phyloP scores from a whole-genome alignment of 2,113 vertebrate species.

The Butorides virescens region DNA sequence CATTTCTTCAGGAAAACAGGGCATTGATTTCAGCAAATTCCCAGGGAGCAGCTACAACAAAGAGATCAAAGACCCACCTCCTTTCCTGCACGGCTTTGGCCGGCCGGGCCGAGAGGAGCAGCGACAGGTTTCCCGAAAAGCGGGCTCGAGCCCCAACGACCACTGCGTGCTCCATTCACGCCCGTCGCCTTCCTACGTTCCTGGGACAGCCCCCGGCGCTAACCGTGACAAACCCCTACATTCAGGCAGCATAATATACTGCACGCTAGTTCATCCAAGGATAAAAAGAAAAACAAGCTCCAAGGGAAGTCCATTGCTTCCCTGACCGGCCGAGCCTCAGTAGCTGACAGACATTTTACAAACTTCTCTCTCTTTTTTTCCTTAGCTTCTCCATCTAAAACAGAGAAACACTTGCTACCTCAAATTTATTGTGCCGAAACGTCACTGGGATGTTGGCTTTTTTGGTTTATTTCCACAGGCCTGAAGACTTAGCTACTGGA shows the following conservation, averaged over 20 bases:
- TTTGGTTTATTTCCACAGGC: neutral
- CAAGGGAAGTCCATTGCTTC: constrained; percentile 49
- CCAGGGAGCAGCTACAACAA: constrained; percentile 77
- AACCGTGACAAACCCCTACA: constrained; percentile 73
- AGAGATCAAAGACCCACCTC: constrained; percentile 81
- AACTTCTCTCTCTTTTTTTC: neutral
- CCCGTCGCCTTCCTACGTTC: constrained; percentile 63
- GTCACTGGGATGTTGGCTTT: neutral
- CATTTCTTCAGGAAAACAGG: constrained; percentile 78
- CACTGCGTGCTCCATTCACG: constrained; percentile 66
- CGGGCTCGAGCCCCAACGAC: constrained; percentile 42
- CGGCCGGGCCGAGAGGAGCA: constrained; percentile 59
- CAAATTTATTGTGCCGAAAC: neutral
- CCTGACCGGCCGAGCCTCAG: neutral
- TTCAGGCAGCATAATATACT: constrained; percentile 71
- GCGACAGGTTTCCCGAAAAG: constrained; percentile 69
- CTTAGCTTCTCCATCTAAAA: neutral
- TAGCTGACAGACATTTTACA: constrained; percentile 50
- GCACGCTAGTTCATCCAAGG: constrained; percentile 74
- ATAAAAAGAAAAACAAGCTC: constrained; percentile 66
- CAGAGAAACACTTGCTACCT: neutral
- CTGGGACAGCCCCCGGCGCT: constrained; percentile 60
- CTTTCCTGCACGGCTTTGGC: constrained; percentile 65
- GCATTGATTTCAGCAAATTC: constrained; percentile 81
- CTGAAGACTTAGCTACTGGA: neutral